Evolutionary conservation across 2,888 invertebrate genomes (phyloP).

Genomic region (Nomada ruficornis): DNA sequence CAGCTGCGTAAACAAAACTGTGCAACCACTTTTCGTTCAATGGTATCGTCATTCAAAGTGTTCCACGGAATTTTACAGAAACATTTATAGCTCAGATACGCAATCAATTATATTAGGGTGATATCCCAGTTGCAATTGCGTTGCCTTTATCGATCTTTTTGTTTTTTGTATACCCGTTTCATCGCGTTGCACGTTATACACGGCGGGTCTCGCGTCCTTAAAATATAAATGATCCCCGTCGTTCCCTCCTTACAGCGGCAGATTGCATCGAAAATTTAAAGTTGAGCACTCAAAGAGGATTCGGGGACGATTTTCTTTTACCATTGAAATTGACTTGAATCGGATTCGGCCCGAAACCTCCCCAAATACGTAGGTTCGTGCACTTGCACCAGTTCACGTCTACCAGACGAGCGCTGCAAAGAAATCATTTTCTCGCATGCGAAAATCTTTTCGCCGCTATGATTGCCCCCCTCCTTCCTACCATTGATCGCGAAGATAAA

Average conservation of each 20-base stretch:
- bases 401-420: slow-evolving; percentile 32
- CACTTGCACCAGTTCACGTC: slow-evolving; percentile 17
- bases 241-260: slow-evolving; percentile 44
- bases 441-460: slow-evolving; percentile 55
- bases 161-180: neutral
- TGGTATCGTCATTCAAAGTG: too few relatives aligned
- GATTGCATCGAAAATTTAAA: slow-evolving; percentile 75
- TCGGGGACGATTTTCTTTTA: slow-evolving; percentile 66
- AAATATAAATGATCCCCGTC: slow-evolving; percentile 48
- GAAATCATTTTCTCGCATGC: slow-evolving; percentile 61
- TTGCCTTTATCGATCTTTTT: neutral
- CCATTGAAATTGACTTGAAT: slow-evolving; percentile 71
- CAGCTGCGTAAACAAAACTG: too few relatives aligned
- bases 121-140: neutral
- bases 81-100: neutral
- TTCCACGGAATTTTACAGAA: neutral
- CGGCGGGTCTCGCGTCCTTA: slow-evolving; percentile 31
- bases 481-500: slow-evolving; percentile 57
- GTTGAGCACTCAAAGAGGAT: slow-evolving; percentile 72
- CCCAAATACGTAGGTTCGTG: slow-evolving; percentile 20
- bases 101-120: neutral
- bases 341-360: slow-evolving; percentile 51
- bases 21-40: neutral
- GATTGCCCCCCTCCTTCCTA: slow-evolving; percentile 24
- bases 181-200: slow-evolving; percentile 15